Percentiles rank a stretch among this genome's conserved stretches.
phyloP scores from a whole-genome alignment of 2,797 vertebrate genomes.

The Amphiprion clarkii region DNA sequence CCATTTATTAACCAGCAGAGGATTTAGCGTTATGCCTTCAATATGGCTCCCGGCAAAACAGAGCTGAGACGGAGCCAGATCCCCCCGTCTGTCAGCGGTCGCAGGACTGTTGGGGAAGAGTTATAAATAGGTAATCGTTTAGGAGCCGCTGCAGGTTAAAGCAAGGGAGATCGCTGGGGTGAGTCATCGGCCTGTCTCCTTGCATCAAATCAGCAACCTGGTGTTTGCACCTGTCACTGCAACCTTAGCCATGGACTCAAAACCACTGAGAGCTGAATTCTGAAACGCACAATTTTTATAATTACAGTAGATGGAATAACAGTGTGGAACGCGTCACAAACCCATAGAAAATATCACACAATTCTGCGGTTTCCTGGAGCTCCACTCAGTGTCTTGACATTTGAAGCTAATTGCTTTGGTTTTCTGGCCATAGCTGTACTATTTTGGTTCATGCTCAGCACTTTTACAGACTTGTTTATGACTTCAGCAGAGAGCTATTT shows the following conservation, averaged over 20 bases:
- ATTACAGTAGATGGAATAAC: not conserved
- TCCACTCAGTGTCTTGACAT: not conserved
- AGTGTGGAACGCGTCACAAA: slow-evolving; percentile 10
- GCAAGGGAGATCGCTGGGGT: slow-evolving; percentile 58
- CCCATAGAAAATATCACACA: not conserved
- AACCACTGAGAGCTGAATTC: slow-evolving; percentile 28
- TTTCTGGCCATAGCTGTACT: not conserved
- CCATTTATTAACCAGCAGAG: slow-evolving; percentile 45
- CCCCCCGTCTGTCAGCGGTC: slow-evolving; percentile 45
- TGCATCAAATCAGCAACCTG: slow-evolving; percentile 79
- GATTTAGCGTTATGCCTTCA: slow-evolving; percentile 38
- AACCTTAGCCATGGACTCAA: slow-evolving; percentile 21
- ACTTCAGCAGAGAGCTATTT: not conserved
- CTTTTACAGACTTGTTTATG: not conserved
- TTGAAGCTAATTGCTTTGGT: slow-evolving; percentile 8
- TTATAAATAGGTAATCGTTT: slow-evolving; percentile 81
- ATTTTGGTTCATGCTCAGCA: not conserved
- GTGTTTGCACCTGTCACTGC: slow-evolving; percentile 71
- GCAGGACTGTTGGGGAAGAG: slow-evolving; percentile 52
- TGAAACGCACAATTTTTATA: not conserved
- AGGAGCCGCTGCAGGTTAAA: slow-evolving; percentile 72
- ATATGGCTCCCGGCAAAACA: slow-evolving; percentile 41
- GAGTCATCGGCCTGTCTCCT: slow-evolving; percentile 77
- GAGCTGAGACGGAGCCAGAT: slow-evolving; percentile 50
- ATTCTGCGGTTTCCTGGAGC: not conserved